Conservation (phyloP, 2,113 vertebrate genomes). For the Irena cyanogastra region DNA sequence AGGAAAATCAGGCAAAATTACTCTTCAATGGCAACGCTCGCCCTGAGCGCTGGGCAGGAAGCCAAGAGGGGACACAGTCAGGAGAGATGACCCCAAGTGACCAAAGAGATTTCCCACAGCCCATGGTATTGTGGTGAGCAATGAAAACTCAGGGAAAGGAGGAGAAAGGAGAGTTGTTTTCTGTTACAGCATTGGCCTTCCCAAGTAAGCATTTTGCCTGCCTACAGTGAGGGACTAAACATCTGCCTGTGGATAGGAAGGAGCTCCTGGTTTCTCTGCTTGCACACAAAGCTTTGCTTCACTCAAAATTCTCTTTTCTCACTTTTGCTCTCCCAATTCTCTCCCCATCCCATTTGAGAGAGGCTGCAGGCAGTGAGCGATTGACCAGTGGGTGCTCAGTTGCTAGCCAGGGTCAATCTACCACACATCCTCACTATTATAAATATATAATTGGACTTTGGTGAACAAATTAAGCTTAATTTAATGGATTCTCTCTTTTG, state of each 20-base stretch:
- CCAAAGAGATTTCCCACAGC: background rate
- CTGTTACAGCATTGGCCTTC: background rate
- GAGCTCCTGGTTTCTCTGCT: background rate
- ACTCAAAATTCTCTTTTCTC: background rate
- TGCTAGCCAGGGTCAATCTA: background rate
- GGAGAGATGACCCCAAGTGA: background rate
- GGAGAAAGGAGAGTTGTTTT: background rate
- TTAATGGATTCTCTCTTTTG: background rate
- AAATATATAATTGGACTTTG: background rate
- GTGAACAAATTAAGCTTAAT: background rate
- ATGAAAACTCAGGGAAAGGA: background rate
- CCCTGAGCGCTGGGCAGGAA: rapidly evolving
- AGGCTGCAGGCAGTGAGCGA: background rate
- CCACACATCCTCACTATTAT: background rate
- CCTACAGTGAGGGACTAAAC: background rate
- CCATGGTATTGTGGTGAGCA: background rate
- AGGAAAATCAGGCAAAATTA: background rate
- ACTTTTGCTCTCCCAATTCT: background rate
- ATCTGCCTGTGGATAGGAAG: background rate
- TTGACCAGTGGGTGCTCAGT: background rate
- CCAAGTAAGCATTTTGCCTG: background rate
- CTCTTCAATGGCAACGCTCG: background rate
- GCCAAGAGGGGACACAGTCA: rapidly evolving
- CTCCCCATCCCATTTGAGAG: background rate
- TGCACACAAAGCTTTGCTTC: background rate